Conservation (phyloP, 1,140 invertebrate species). For the Thalassaphorura encarpata region DNA sequence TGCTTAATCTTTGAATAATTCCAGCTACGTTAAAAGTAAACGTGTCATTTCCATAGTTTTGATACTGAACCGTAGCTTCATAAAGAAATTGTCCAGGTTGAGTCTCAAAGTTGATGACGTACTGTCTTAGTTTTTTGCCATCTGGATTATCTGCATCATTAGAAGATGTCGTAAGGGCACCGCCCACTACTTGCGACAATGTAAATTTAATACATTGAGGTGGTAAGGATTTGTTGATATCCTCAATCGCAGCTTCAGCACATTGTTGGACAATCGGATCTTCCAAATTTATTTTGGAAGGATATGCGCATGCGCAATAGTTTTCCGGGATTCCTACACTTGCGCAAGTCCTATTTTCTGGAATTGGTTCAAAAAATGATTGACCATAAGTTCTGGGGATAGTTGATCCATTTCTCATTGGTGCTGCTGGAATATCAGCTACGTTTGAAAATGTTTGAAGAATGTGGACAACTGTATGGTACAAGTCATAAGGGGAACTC, state of each 20-base stretch:
- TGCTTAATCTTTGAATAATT: neutral
- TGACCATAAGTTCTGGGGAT: slow-evolving; percentile 9
- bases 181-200: neutral
- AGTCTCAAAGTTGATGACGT: slow-evolving; percentile 9
- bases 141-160: too few species aligned
- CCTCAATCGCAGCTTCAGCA: slow-evolving; percentile 9
- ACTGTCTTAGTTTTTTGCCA: too few species aligned
- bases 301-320: slow-evolving; percentile 42
- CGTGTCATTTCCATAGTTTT: neutral
- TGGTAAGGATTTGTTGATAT: slow-evolving; percentile 20
- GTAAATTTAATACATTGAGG: slow-evolving; percentile 7
- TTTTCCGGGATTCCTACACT: slow-evolving; percentile 41
- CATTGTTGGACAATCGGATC: slow-evolving; percentile 5
- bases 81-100: slow-evolving; percentile 24
- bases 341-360: slow-evolving; percentile 39
- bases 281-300: slow-evolving; percentile 23
- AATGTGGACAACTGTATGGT: slow-evolving; percentile 15
- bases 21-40: too few species aligned
- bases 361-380: slow-evolving; percentile 18
- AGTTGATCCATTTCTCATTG: too few species aligned
- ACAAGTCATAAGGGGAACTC: slow-evolving; percentile 22
- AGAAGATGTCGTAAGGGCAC: neutral
- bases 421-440: too few species aligned
- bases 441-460: slow-evolving; percentile 2
- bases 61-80: slow-evolving; percentile 16